Percentiles rank a stretch among this genome's conserved stretches.
These are phyloP conservation scores for Drosophila baimaii DNA, from an alignment of 1,140 invertebrate species.

Conservation along the genomic window DNA sequence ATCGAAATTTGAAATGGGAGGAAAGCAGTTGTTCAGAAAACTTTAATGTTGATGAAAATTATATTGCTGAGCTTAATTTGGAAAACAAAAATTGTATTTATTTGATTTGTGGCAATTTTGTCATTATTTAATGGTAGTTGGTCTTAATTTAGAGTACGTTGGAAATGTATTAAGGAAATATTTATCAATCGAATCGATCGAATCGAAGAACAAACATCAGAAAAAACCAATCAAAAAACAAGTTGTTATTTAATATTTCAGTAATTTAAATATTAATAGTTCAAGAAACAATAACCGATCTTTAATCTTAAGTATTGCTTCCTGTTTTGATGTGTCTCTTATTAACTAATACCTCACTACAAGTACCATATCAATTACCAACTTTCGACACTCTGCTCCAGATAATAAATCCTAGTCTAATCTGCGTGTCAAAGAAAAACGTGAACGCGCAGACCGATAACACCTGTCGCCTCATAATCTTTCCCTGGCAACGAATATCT, in stretches of 20 bases:
- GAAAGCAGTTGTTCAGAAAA: not conserved
- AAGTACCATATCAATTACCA: slow-evolving; percentile 3
- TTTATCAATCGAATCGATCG: no score
- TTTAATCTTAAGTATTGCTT: not conserved
- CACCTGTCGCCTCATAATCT: slow-evolving; percentile 27
- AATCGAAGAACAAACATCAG: no score
- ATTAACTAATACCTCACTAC: not conserved
- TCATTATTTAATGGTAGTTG: not conserved
- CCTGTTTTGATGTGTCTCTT: not conserved
- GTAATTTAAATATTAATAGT: not conserved
- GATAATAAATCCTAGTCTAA: slow-evolving; percentile 28
- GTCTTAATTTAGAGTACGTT: no score
- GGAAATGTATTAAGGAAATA: no score
- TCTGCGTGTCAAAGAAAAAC: slow-evolving; percentile 33
- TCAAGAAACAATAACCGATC: not conserved
- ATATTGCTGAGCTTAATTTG: not conserved
- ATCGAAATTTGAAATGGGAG: not conserved
- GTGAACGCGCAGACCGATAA: slow-evolving; percentile 38
- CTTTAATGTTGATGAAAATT: no score
- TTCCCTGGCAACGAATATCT: slow-evolving; percentile 35
- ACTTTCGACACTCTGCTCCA: slow-evolving; percentile 2
- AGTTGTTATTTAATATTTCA: no score
- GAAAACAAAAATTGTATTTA: not conserved
- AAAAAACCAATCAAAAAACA: no score
- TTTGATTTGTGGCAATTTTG: not conserved